Percentiles rank a stretch among this genome's conserved stretches.
Evolutionary conservation across 30 jellyfish, hydroid and myxozoan genomes (phyloP).

Genomic region (Hydra vulgaris): DNA sequence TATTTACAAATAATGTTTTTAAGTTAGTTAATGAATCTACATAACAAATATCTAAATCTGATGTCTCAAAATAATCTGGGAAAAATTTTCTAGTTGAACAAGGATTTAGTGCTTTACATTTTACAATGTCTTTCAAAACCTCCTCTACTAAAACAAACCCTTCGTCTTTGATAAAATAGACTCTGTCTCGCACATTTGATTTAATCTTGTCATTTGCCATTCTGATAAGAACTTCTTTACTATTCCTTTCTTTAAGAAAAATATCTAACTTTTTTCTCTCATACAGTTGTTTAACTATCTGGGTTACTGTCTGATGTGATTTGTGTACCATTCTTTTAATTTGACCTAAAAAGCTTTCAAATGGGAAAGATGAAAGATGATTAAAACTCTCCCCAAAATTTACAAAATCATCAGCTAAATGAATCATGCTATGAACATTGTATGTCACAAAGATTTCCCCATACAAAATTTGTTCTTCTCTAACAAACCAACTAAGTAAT

Average conservation of each 20-base stretch:
- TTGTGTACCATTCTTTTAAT: not conserved
- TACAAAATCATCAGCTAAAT: constrained; percentile 5
- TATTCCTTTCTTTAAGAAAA: not conserved
- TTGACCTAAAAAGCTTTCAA: not conserved
- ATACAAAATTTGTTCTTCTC: not conserved
- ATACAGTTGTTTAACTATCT: not conserved
- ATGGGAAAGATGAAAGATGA: not conserved
- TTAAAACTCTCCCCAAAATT: not conserved
- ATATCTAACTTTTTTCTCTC: not conserved
- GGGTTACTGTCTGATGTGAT: not conserved
- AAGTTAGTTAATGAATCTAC: not conserved
- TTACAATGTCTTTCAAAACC: not conserved
- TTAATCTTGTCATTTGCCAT: not conserved
- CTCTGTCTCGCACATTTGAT: not conserved
- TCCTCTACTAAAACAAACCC: not conserved
- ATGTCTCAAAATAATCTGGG: not conserved
- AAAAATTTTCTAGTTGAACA: not conserved
- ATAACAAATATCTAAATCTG: not conserved
- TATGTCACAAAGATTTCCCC: not conserved
- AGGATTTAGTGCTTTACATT: not conserved
- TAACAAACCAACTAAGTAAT: constrained; percentile 1
- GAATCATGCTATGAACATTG: constrained; percentile 11
- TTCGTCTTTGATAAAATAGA: not conserved
- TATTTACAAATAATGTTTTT: not conserved
- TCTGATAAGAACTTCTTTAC: not conserved